phyloP scores from a whole-genome alignment of 2,888 invertebrate genomes.

The Dryocosmus kuriphilus region DNA sequence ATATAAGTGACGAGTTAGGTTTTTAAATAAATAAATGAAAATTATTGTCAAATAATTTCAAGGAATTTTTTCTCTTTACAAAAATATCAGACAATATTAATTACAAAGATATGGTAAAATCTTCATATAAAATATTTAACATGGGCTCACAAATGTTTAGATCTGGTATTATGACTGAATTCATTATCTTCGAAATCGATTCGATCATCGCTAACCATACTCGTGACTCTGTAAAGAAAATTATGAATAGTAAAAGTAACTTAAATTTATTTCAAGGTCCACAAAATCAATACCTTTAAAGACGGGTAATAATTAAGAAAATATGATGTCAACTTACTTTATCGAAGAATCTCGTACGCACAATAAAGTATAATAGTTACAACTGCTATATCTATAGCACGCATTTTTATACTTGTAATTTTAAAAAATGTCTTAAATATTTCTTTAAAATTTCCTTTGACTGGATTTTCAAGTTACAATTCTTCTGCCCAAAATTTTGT shows the following conservation, averaged over 20 bases:
- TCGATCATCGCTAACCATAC: not conserved
- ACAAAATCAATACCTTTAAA: not conserved
- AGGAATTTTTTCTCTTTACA: not conserved
- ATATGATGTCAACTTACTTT: conserved; percentile 9
- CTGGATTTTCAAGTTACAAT: not conserved
- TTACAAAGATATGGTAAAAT: not conserved
- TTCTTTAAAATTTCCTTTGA: not conserved
- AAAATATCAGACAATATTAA: not conserved
- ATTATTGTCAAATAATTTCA: not conserved
- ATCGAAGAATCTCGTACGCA: conserved; percentile 32
- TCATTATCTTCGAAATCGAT: not conserved
- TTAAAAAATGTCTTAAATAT: not conserved
- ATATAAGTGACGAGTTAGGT: too few relatives aligned
- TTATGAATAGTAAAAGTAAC: not conserved
- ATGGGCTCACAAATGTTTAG: not conserved
- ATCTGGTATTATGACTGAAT: not conserved
- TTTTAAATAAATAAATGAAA: not conserved
- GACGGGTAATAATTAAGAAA: not conserved
- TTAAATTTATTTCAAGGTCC: not conserved
- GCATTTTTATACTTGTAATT: conserved; percentile 1
- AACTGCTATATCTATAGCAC: conserved; percentile 15
- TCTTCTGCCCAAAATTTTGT: too few relatives aligned
- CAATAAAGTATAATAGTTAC: conserved; percentile 30
- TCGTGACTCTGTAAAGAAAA: not conserved
- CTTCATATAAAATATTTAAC: not conserved